Percentiles rank a stretch among this genome's conserved stretches.
These are phyloP conservation scores for Gambelia wislizenii DNA, from an alignment of 2,797 vertebrate species.

Conservation along the genomic window DNA sequence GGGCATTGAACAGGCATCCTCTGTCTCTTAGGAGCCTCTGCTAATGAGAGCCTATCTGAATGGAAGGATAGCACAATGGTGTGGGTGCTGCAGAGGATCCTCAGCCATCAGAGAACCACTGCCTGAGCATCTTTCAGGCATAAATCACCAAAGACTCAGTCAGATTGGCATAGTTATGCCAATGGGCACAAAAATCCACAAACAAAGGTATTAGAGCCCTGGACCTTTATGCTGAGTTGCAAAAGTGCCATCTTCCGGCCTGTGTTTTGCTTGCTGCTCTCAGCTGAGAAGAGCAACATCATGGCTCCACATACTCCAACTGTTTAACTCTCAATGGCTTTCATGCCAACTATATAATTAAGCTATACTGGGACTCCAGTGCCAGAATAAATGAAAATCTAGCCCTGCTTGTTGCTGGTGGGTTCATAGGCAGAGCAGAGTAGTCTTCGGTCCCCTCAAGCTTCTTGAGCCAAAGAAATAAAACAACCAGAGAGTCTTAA, in stretches of 20 bases:
- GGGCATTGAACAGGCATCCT: conserved; percentile 50
- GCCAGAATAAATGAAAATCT: background rate
- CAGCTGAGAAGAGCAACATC: background rate
- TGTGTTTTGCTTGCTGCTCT: background rate
- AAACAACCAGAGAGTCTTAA: background rate
- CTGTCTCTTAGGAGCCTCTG: background rate
- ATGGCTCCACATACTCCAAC: background rate
- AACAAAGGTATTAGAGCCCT: background rate
- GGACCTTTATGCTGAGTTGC: background rate
- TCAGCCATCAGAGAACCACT: background rate
- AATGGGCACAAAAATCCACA: background rate
- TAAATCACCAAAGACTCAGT: no score
- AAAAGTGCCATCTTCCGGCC: background rate
- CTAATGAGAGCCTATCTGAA: background rate
- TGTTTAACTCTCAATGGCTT: background rate
- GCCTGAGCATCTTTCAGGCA: background rate
- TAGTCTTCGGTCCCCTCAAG: no score
- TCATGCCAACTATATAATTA: background rate
- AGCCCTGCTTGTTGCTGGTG: background rate
- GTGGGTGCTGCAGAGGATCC: background rate
- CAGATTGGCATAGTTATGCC: no score
- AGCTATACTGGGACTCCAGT: background rate
- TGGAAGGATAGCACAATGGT: background rate
- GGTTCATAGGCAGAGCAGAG: background rate
- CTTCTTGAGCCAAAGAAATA: background rate